These are phyloP conservation scores for Pristis pectinata DNA, from an alignment of 2,797 vertebrate species.

Conservation along the genomic window DNA sequence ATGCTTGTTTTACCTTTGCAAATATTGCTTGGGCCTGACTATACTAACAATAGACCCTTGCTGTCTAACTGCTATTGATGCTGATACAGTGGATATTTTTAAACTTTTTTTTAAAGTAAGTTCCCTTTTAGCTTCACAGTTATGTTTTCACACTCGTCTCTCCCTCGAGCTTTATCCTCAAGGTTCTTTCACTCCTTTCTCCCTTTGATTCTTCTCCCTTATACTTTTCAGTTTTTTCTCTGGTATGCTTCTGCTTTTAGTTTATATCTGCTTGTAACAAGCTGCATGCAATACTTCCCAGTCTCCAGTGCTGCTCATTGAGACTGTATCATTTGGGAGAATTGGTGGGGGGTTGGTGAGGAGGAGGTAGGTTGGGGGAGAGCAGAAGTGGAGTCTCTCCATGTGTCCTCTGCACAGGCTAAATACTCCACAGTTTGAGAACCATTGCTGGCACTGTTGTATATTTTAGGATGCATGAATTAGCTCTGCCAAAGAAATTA, in stretches of 20 bases:
- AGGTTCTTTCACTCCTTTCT: slow-evolving; percentile 55
- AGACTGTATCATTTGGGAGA: neutral
- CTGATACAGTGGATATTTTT: neutral
- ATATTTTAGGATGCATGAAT: slow-evolving; percentile 6
- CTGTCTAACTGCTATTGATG: neutral
- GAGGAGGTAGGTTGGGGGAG: too few species aligned
- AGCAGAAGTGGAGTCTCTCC: neutral
- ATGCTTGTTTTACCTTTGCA: neutral
- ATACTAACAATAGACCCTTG: neutral
- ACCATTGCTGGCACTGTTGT: neutral
- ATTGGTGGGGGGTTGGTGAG: neutral
- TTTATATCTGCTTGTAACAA: too few species aligned
- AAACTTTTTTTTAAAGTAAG: neutral
- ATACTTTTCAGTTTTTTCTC: slow-evolving; percentile 59
- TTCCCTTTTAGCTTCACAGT: slow-evolving; percentile 50
- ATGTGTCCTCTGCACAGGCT: neutral
- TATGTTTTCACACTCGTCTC: too few species aligned
- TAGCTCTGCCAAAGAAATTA: neutral
- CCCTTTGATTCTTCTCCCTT: slow-evolving; percentile 70
- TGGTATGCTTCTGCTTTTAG: neutral
- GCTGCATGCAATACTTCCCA: neutral
- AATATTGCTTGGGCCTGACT: neutral
- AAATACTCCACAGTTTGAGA: neutral
- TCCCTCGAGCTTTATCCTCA: too few species aligned
- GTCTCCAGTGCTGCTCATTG: neutral